These are phyloP conservation scores for Atopsyche davidsoni DNA, from an alignment of 1,140 invertebrate genomes.

Conservation along the genomic window DNA sequence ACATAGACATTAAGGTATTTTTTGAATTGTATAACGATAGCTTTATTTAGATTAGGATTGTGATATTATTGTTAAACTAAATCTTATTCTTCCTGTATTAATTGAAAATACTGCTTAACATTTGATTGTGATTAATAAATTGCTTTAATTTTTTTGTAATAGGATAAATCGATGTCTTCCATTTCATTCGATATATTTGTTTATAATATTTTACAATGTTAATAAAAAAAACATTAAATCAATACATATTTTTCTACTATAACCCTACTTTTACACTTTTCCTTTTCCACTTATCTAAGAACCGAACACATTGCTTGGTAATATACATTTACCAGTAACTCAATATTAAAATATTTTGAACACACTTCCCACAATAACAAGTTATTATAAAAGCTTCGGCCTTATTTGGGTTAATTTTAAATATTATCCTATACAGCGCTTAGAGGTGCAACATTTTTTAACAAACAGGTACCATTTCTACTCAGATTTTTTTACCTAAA, in stretches of 20 bases:
- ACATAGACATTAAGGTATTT: slow-evolving; percentile 3
- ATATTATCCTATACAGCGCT: too few species aligned
- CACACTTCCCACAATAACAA: too few species aligned
- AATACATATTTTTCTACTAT: too few species aligned
- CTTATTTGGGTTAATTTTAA: too few species aligned
- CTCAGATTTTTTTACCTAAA: neutral
- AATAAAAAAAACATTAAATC: too few species aligned
- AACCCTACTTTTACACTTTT: too few species aligned
- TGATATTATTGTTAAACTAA: slow-evolving; percentile 1
- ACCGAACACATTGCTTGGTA: too few species aligned
- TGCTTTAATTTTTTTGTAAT: slow-evolving; percentile 23
- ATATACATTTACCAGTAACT: too few species aligned
- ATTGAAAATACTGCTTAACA: slow-evolving; percentile 2
- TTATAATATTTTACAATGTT: neutral
- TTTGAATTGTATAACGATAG: neutral
- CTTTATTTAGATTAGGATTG: slow-evolving; percentile 8
- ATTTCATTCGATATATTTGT: slow-evolving; percentile 8
- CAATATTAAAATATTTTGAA: too few species aligned
- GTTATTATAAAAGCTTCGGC: too few species aligned
- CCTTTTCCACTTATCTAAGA: too few species aligned
- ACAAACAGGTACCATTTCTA: too few species aligned
- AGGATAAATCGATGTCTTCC: slow-evolving; percentile 24
- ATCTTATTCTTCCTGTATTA: neutral
- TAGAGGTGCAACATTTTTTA: neutral
- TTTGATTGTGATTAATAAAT: slow-evolving; percentile 15